Percentiles rank a stretch among this genome's conserved stretches.
These are phyloP conservation scores for Myrmecophaga tridactyla DNA, from an alignment of 2,113 vertebrate genomes.

Conservation along the genomic window DNA sequence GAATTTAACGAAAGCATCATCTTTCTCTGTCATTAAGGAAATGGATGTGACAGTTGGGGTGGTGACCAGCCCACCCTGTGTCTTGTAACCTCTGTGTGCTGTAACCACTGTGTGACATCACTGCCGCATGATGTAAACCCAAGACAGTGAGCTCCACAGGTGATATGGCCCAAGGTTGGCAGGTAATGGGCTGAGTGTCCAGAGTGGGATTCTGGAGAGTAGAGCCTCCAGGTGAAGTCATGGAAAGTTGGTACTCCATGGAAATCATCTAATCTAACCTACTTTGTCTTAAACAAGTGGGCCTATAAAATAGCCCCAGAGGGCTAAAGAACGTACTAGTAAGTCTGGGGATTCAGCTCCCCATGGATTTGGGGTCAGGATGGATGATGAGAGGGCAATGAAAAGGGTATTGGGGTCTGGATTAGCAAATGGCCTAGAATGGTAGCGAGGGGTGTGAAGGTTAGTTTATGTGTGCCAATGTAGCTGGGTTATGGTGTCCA, in stretches of 20 bases:
- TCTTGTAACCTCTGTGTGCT: rapidly evolving
- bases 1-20: neutral
- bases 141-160: too few relatives aligned
- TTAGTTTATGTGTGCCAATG: too few relatives aligned
- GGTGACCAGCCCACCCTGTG: too few relatives aligned
- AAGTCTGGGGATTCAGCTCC: neutral
- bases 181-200: neutral
- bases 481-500: too few relatives aligned
- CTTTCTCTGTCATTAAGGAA: neutral
- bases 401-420: neutral
- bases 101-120: neutral
- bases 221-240: neutral
- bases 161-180: rapidly evolving
- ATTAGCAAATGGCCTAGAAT: neutral
- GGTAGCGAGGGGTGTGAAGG: neutral
- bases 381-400: neutral
- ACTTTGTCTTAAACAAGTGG: too few relatives aligned
- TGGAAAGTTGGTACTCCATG: rapidly evolving
- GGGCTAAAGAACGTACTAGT: neutral
- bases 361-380: neutral
- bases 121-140: rapidly evolving
- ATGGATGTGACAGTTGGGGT: neutral
- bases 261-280: neutral
- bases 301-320: neutral
- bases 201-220: neutral